Conservation (phyloP, 30 jellyfish, hydroid and myxozoan species). For the Aurelia sp. region DNA sequence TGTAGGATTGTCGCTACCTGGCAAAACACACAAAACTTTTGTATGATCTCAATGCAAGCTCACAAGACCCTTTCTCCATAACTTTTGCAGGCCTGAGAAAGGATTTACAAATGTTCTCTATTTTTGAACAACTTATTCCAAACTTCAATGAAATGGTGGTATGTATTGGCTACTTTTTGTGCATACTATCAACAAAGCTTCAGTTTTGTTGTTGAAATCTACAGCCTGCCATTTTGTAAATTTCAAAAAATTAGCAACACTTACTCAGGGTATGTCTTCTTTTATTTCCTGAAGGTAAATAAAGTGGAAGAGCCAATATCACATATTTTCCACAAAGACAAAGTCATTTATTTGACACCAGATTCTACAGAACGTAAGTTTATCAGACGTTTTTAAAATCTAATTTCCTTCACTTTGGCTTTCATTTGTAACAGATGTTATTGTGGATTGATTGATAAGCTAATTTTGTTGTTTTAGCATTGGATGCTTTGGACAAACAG, state of each 20-base stretch:
- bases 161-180: not conserved
- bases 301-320: not conserved
- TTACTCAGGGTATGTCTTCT: no score
- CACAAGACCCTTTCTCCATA: slow-evolving; percentile 23
- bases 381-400: not conserved
- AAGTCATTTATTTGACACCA: not conserved
- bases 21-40: slow-evolving; percentile 38
- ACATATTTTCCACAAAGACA: not conserved
- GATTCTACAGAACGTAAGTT: slow-evolving; percentile 11
- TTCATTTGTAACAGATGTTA: not conserved
- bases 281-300: not conserved
- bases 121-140: not conserved
- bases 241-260: no score
- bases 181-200: no score
- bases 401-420: not conserved
- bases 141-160: slow-evolving; percentile 29
- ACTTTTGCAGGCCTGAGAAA: slow-evolving; percentile 26
- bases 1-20: slow-evolving; percentile 29
- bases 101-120: not conserved
- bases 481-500: slow-evolving; percentile 6
- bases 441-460: no score
- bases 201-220: no score
- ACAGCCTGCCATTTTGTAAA: no score
- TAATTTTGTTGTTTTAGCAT: not conserved
- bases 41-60: slow-evolving; percentile 36